Evolutionary conservation across 2,888 invertebrate species (phyloP), one percentile per base, ranked within the genome.

Genomic region (Hirtodrosophila duncani): DNA sequence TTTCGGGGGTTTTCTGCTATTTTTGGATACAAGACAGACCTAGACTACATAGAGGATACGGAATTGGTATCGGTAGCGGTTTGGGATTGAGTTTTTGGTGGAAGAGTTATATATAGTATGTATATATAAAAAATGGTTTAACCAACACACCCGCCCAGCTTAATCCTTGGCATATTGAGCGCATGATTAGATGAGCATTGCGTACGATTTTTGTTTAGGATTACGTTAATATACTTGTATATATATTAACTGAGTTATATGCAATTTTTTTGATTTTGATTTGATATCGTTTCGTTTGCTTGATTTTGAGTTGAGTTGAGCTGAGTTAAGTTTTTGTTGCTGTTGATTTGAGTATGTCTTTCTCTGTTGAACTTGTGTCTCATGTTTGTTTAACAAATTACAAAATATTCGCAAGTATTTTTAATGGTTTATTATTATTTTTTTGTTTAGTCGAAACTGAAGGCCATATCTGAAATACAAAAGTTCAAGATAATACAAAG

Each of bases 401-500:
- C 69, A 72, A 74, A 68, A 68, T 64, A 51, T 71, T 27, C 60
- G 48, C 48, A n/a, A n/a, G n/a, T n/a, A n/a, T n/a, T n/a, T 31
- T 33, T 45, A 41, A 17, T 46, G 45, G 21, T 46, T 49, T 55
- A 37, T 56, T 49, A 42, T 16, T 34, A 23, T 18, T 17, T 41
- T 41, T 36, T 62, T 51, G 30, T 63, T 78, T 86, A 86, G 83
- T 86, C 86, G 84, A 86, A 86, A 85, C 84, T 85, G 86, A 86
- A 86, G 83, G 84, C 86, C 86, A 86, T 83, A 84, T 86, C 86
- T 86, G 86, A 83, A 85, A 86, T 77, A 81, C 75, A 83, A 74
- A 75, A 81, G 72, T 75, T 72, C 63, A 52, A 66, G 67, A 79
- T 71, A 68, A 72, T 71, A 72, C 72, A 71, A 43, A 51, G 43